These are phyloP conservation scores for Patella ulyssiponensis DNA, from an alignment of 2,888 invertebrate species.

Conservation along the genomic window DNA sequence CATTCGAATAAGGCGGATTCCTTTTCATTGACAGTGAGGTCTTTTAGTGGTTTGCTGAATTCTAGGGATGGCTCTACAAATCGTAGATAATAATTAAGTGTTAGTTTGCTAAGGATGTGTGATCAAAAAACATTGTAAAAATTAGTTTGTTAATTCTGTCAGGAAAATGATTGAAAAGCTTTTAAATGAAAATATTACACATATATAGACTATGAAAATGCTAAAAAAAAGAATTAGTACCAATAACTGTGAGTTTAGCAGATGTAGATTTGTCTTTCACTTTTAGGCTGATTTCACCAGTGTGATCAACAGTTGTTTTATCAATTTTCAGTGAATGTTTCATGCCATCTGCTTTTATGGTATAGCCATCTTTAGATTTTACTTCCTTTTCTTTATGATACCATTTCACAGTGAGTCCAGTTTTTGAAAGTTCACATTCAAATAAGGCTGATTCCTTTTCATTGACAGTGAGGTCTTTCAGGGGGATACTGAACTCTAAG, in stretches of 20 bases:
- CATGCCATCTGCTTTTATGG: conserved; percentile 83
- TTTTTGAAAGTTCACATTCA: conserved; percentile 92
- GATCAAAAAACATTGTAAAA: too few relatives aligned
- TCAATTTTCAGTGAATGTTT: conserved; percentile 56
- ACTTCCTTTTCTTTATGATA: conserved; percentile 83
- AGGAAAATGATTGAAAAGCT: too few relatives aligned
- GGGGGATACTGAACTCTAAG: conserved; percentile 36
- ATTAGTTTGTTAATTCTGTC: too few relatives aligned
- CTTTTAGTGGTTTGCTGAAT: conserved; percentile 46
- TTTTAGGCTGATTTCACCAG: conserved; percentile 57
- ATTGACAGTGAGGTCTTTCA: conserved; percentile 37
- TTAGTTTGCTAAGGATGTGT: too few relatives aligned
- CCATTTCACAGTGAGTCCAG: conserved; percentile 94
- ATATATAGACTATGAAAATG: too few relatives aligned
- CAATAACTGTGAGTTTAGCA: conserved; percentile 59
- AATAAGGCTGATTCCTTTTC: conserved; percentile 78
- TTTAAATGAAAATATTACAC: too few relatives aligned
- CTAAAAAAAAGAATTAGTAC: conserved; percentile 32
- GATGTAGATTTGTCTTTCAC: conserved; percentile 55
- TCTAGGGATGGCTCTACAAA: conserved; percentile 47
- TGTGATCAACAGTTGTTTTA: conserved; percentile 56
- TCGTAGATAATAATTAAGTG: background rate
- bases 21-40: conserved; percentile 49
- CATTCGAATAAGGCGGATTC: conserved; percentile 85
- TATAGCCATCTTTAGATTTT: conserved; percentile 85